Base-by-base conservation (phyloP, 2,888 invertebrate species). In the Melanostoma scalare region DNA sequence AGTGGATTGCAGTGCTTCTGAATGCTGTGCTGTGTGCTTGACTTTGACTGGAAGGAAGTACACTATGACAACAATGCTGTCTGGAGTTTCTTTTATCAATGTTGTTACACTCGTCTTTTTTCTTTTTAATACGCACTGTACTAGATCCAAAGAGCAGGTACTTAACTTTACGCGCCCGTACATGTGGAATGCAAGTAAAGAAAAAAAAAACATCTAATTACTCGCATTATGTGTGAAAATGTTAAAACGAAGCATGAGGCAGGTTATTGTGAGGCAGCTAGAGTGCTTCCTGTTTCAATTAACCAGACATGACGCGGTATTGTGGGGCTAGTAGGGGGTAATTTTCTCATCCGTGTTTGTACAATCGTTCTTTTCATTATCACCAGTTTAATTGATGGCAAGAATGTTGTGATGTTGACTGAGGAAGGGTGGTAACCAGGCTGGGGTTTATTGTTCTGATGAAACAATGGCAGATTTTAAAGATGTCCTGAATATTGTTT, bases 231-330 rank as follows among this genome's bases (percentile, higher is more conserved):
- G 84, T 79, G 84, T 84, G 74, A 78, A 84, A 74, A 78, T 78
- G 63, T 69, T 69, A 44, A 77, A 74, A 78, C 48, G 58, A 44
- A 74, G 44, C 55, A 69, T 68, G 68, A 50, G 48, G 30, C 38
- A 44, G 50, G 68, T 60, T 78, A 75, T 84, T 84, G 71, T 71
- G 60, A 75, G 30, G 79, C 60, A 56, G 52, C 48, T 61, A 44
- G 65, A 84, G 84, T 75, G 74, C 61, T 84, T 84, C 84, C 84
- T 84, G 74, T 79, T 84, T 84, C 79, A 84, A 84, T 84, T 84
- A 84, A 79, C 67, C 56, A 56, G 65, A 53, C 36, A 52, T 61
- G 48, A 6, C 4, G 38, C 61, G 61, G 6, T 20, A 42, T 48
- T 73, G 40, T 53, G n/a, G 6, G 53, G 5, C 63, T 40, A 58